Base-by-base conservation (phyloP, 2,113 vertebrate genomes). In the Podilymbus podiceps region DNA sequence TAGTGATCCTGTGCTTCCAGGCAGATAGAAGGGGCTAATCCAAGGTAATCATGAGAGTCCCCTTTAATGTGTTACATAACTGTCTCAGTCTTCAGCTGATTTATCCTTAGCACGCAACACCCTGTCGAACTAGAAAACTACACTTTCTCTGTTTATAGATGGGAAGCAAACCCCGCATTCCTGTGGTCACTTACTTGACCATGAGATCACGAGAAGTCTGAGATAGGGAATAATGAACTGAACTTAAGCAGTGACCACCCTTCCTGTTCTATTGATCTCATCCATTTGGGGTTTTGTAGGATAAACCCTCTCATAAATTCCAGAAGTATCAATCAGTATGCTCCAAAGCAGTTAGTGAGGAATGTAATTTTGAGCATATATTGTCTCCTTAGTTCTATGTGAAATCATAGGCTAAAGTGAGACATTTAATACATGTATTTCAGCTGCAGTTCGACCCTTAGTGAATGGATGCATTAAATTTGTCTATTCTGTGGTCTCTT, bases 131-230 rank as follows among this genome's bases (percentile, higher is more conserved):
- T 59, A 91, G 56, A 82, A 87, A 90, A 35, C 28, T 40, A 16
- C 28, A 68, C 88, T 95, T 88, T 77, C 38, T 90, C 58, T 89
- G 52, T 89, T 93, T 93, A 68, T 49, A 58, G 60, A 89, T 38
- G 91, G 42, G 62, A 92, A 85, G 53, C 64, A 96, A 95, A 75
- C 59, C 33, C 85, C 88, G 62, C 15, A 12, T 88, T 96, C 74
- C 82, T 95, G 91, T 82, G 91, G 81, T 89, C 84, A 73, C 17
- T 95, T 88, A 73, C 17, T 95, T 88, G 56, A 71, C 71, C 52
- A 33, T 62, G 38, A 88, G 82, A 79, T 89, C 71, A 79, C 84
- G 77, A 82, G 64, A 84, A 82, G 62, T 82, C 91, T 85, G 76
- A 66, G 72, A 38, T n/a, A 46, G 83, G 71, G 80, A 89, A 64